These are phyloP conservation scores for Muscina levida DNA, from an alignment of 2,888 invertebrate species.

Conservation along the genomic window DNA sequence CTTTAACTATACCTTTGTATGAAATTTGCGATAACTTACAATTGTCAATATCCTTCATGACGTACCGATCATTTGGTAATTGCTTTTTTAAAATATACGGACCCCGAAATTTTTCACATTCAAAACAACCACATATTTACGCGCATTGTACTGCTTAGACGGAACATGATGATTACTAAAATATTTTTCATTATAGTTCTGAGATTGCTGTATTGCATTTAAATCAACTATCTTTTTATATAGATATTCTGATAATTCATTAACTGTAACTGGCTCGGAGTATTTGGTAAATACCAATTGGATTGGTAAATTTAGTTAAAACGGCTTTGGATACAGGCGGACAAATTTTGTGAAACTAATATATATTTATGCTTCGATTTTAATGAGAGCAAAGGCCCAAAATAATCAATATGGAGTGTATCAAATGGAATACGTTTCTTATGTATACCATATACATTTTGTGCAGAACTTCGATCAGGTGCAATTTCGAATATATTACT, in stretches of 20 bases:
- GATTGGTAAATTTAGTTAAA: too few species aligned
- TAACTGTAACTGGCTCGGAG: background rate
- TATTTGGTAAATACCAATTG: background rate
- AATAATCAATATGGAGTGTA: slow-evolving; percentile 42
- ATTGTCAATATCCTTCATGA: background rate
- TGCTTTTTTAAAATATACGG: background rate
- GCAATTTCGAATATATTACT: slow-evolving; percentile 56
- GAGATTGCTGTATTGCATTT: background rate
- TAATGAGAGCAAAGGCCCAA: slow-evolving; percentile 31
- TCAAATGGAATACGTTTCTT: slow-evolving; percentile 37
- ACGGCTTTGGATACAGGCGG: background rate
- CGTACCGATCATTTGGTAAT: background rate
- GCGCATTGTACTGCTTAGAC: background rate
- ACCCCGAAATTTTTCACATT: background rate
- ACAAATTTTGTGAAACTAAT: slow-evolving; percentile 45
- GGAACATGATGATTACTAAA: too few species aligned
- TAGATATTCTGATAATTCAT: background rate
- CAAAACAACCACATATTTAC: background rate
- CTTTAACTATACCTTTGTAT: background rate
- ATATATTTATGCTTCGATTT: slow-evolving; percentile 2
- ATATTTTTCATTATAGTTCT: background rate
- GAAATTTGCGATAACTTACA: background rate
- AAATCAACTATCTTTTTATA: background rate
- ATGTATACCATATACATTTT: slow-evolving; percentile 28
- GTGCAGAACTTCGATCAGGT: slow-evolving; percentile 19